Evolutionary conservation across 2,888 invertebrate genomes (phyloP).

Genomic region (Acanthosoma haemorrhoidale): DNA sequence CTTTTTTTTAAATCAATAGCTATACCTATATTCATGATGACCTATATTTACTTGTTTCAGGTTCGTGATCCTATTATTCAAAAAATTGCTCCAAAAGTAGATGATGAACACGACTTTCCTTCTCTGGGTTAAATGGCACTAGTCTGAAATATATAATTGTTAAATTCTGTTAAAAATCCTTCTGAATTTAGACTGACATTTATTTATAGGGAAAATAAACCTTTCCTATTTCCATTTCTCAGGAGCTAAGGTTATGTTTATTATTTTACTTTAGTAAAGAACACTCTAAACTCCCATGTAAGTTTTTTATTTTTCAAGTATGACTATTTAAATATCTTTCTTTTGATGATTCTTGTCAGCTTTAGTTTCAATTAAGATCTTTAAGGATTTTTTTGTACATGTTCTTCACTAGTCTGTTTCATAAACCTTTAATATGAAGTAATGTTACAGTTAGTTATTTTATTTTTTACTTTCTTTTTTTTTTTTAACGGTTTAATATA

Average conservation of each 20-base stretch:
- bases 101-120: slow-evolving; percentile 93
- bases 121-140: slow-evolving; percentile 59
- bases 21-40: not conserved
- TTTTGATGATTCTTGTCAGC: not conserved
- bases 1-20: not conserved
- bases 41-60: slow-evolving; percentile 26
- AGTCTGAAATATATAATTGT: slow-evolving; percentile 15
- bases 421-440: not conserved
- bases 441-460: not conserved
- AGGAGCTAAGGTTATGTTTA: not conserved
- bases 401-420: slow-evolving; percentile 4
- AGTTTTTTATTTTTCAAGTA: not conserved
- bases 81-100: slow-evolving; percentile 74
- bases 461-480: not conserved
- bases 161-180: slow-evolving; percentile 5
- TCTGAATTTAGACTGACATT: slow-evolving; percentile 14
- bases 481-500: not conserved
- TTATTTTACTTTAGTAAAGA: not conserved
- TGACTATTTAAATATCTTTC: not conserved
- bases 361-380: not conserved
- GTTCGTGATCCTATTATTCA: slow-evolving; percentile 16
- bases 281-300: too few relatives aligned
- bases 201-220: slow-evolving; percentile 4
- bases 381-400: not conserved
- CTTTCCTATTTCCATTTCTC: slow-evolving; percentile 9